phyloP scores from a whole-genome alignment of 2,797 vertebrate species.

The Sebastes hubbsi region DNA sequence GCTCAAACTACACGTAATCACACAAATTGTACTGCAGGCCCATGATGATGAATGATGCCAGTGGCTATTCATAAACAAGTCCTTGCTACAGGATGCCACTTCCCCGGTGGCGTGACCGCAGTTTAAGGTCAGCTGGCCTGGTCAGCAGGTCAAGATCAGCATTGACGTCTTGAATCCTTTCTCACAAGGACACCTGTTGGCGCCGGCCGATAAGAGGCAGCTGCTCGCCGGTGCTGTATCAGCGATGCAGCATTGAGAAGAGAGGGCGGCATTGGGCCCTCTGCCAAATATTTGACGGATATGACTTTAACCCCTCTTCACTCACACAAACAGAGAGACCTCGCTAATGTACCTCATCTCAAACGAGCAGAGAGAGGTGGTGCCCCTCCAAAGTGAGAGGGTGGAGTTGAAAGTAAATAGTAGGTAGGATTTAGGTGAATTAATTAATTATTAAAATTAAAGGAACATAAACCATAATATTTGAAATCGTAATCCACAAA shows the following conservation, averaged over 20 bases:
- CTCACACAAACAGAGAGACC: neutral
- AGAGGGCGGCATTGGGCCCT: constrained; percentile 23
- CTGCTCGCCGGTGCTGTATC: constrained; percentile 30
- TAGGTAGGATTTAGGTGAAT: neutral
- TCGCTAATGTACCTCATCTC: neutral
- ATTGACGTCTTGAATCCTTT: constrained; percentile 69
- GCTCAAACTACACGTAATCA: neutral
- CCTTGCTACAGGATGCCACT: neutral
- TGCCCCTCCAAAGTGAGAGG: neutral
- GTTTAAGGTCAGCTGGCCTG: constrained; percentile 31
- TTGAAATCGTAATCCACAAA: neutral
- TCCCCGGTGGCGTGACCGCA: neutral
- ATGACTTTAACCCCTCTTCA: neutral
- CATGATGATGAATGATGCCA: neutral
- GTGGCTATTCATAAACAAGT: neutral
- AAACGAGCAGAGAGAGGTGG: neutral
- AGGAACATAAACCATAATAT: neutral
- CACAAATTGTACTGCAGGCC: neutral
- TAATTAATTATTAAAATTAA: neutral
- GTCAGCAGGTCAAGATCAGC: constrained; percentile 77
- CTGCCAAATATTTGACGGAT: constrained; percentile 41
- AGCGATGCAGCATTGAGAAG: constrained; percentile 29
- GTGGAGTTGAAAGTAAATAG: neutral
- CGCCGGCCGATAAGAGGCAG: constrained; percentile 59
- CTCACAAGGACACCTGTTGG: constrained; percentile 79